Evolutionary conservation across 1,140 invertebrate species (phyloP).

Genomic region (Sarcophaga peregrina): DNA sequence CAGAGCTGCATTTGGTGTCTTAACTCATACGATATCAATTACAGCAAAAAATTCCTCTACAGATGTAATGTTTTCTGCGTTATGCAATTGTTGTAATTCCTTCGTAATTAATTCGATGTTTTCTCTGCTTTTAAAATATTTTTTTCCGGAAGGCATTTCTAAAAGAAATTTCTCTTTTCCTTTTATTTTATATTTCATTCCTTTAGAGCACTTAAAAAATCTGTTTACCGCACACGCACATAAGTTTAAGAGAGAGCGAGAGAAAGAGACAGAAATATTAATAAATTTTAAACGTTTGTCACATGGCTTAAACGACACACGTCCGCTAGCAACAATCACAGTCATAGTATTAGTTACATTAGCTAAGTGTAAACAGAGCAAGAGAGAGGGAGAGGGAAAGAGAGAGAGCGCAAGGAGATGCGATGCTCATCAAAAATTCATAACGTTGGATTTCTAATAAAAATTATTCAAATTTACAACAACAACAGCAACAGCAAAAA

Average conservation of each 20-base stretch:
- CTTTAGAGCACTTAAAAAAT: no score
- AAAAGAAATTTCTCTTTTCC: no score
- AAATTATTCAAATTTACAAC: conserved; percentile 63
- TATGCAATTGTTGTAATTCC: no score
- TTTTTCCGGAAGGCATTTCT: no score
- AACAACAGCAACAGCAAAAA: not conserved
- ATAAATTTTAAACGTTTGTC: conserved; percentile 60
- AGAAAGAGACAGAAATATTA: conserved; percentile 56
- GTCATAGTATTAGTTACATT: no score
- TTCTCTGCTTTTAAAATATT: no score
- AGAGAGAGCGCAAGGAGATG: conserved; percentile 39
- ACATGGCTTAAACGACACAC: conserved; percentile 46
- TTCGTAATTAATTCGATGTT: no score
- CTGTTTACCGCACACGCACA: not conserved
- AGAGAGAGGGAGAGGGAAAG: not conserved
- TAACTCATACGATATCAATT: no score
- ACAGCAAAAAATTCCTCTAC: no score
- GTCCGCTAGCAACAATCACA: conserved; percentile 48
- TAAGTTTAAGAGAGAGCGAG: not conserved
- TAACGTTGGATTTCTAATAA: conserved; percentile 53
- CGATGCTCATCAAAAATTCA: conserved; percentile 64
- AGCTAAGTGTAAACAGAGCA: not conserved
- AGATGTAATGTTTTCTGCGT: no score
- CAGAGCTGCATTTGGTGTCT: no score
- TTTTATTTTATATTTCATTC: no score